Conservation (phyloP, 2,888 invertebrate species). For the Agrochola litura region DNA sequence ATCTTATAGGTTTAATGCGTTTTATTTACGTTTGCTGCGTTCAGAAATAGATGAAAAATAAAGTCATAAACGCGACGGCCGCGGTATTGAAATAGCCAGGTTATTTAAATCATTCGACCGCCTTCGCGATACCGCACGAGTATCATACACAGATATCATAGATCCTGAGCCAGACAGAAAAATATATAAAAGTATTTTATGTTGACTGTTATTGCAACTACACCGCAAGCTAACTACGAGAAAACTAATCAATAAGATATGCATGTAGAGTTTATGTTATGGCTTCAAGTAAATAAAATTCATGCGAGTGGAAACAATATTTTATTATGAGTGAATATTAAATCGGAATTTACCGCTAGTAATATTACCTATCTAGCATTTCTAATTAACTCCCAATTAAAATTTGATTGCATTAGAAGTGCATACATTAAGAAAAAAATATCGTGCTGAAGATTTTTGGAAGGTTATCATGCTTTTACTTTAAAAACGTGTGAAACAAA, state of each 20-base stretch:
- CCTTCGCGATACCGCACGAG: slow-evolving; percentile 35
- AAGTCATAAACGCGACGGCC: slow-evolving; percentile 60
- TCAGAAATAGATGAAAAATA: slow-evolving; percentile 63
- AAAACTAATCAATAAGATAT: slow-evolving; percentile 56
- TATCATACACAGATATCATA: slow-evolving; percentile 31
- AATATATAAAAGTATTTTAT: slow-evolving; percentile 47
- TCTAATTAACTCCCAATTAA: not conserved
- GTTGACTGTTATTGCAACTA: slow-evolving; percentile 46
- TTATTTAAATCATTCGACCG: slow-evolving; percentile 56
- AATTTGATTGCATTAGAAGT: not conserved
- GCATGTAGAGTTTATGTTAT: slow-evolving; percentile 26
- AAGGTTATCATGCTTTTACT: no score
- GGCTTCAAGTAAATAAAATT: slow-evolving; percentile 37
- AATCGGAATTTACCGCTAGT: slow-evolving; percentile 11
- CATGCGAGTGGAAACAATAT: slow-evolving; percentile 14
- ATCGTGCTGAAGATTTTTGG: not conserved
- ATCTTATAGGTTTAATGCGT: slow-evolving; percentile 27
- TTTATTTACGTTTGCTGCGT: slow-evolving; percentile 50
- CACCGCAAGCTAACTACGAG: slow-evolving; percentile 38
- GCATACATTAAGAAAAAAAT: not conserved
- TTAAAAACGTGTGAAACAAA: not conserved
- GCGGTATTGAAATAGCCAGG: slow-evolving; percentile 59
- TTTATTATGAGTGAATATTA: slow-evolving; percentile 31
- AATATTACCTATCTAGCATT: not conserved
- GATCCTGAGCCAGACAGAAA: slow-evolving; percentile 39